Percentiles rank a stretch among this genome's conserved stretches.
phyloP scores from a whole-genome alignment of 2,797 vertebrate species.

The Neomorphus geoffroyi region DNA sequence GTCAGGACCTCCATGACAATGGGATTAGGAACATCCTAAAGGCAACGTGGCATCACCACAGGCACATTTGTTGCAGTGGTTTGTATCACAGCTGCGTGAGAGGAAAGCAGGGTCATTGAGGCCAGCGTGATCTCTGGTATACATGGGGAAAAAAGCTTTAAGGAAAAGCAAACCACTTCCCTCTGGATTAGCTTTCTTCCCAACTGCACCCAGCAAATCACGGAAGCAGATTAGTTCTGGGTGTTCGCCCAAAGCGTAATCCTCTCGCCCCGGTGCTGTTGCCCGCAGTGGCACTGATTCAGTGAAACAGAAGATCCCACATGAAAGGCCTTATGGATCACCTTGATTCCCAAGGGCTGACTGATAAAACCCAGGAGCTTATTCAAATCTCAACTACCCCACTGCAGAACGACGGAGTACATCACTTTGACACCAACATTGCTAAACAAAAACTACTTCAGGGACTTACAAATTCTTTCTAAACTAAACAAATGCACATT shows the following conservation, averaged over 20 bases:
- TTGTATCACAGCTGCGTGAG: not conserved
- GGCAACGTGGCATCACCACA: not conserved
- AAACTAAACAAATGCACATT: not conserved
- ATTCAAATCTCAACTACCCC: not conserved
- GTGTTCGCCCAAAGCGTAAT: not conserved
- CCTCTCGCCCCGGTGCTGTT: not conserved
- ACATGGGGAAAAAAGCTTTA: not conserved
- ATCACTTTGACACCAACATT: not conserved
- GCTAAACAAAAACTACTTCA: slow-evolving; percentile 3
- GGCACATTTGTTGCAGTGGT: not conserved
- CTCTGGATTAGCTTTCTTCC: not conserved
- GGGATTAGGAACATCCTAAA: not conserved
- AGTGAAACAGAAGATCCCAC: not conserved
- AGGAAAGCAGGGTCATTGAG: not conserved
- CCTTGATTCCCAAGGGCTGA: not conserved
- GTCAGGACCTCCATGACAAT: not conserved
- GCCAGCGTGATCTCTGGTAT: not conserved
- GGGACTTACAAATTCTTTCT: not conserved
- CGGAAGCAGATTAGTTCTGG: slow-evolving; percentile 23
- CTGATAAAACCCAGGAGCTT: not conserved
- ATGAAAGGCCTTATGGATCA: accelerated
- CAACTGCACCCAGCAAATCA: not conserved
- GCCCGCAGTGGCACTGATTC: slow-evolving; percentile 6
- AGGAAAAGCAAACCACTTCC: not conserved
- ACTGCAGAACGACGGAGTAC: not conserved